Percentiles rank a stretch among this genome's conserved stretches.
Evolutionary conservation across 1,140 invertebrate species (phyloP).

Genomic region (Phocides pigmalion): DNA sequence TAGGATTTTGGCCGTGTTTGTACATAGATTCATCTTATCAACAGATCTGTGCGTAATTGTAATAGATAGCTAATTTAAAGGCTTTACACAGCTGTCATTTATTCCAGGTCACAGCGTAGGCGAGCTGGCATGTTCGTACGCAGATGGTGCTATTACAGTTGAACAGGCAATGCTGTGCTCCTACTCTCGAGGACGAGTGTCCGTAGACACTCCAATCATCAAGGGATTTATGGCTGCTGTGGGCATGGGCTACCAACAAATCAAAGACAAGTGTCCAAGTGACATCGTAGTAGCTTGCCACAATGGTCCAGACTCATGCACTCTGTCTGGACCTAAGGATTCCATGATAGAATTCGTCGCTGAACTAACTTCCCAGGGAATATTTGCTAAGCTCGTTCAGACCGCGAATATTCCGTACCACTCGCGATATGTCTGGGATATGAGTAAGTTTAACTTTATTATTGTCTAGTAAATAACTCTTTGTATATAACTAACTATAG

Average conservation of each 20-base stretch:
- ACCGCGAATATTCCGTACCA: conserved; percentile 94
- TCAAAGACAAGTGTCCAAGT: conserved; percentile 71
- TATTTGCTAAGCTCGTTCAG: conserved; percentile 93
- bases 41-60: too few species aligned
- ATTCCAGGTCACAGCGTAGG: not conserved
- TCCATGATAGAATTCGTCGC: conserved; percentile 88
- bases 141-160: not conserved
- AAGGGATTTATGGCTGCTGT: not conserved
- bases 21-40: too few species aligned
- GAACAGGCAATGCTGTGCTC: not conserved
- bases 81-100: too few species aligned
- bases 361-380: conserved; percentile 87
- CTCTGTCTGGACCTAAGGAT: conserved; percentile 92
- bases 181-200: not conserved
- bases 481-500: too few species aligned
- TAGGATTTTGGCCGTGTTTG: too few species aligned
- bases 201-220: not conserved
- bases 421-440: conserved; percentile 90
- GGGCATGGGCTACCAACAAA: not conserved
- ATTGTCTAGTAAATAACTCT: too few species aligned
- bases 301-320: conserved; percentile 92
- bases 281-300: conserved; percentile 94
- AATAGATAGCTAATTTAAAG: too few species aligned
- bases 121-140: not conserved
- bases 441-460: conserved; percentile 77